Evolutionary conservation across 64 coral and sea anemone genomes (phyloP).

Genomic region (Stichodactyla mertensii): DNA sequence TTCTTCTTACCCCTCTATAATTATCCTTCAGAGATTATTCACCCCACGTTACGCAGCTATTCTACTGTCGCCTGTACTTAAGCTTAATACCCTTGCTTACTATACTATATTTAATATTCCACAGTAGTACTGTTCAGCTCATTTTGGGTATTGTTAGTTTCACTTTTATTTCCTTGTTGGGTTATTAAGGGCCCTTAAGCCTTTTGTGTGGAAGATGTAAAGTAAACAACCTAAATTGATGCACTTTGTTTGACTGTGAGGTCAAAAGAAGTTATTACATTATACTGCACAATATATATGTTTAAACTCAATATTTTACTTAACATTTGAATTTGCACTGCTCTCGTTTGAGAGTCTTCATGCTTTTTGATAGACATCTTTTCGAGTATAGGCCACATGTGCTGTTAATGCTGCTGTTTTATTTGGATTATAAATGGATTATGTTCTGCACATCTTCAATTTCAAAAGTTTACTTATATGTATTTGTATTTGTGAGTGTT

Average conservation of each 20-base stretch:
- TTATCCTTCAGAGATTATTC: neutral
- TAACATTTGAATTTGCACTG: neutral
- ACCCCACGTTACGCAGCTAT: neutral
- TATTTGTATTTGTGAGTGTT: no score
- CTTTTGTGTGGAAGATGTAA: neutral
- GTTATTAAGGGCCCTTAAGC: neutral
- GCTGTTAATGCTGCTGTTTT: no score
- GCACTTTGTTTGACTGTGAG: neutral
- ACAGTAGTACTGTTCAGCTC: neutral
- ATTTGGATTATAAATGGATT: no score
- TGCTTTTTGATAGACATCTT: neutral
- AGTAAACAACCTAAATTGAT: neutral
- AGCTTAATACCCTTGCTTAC: neutral
- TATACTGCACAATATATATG: neutral
- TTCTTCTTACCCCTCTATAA: neutral
- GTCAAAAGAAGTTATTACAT: neutral
- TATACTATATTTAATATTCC: no score
- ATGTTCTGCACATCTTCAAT: no score
- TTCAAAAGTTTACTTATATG: no score
- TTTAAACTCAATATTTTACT: neutral
- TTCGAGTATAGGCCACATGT: no score
- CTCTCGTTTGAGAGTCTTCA: neutral
- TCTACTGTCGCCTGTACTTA: no score
- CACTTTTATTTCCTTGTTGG: conserved; percentile 7
- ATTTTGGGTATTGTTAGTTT: neutral